Evolutionary conservation across 2,888 invertebrate species (phyloP), one percentile per base, ranked within the genome.

Genomic region (Lithophane socia): DNA sequence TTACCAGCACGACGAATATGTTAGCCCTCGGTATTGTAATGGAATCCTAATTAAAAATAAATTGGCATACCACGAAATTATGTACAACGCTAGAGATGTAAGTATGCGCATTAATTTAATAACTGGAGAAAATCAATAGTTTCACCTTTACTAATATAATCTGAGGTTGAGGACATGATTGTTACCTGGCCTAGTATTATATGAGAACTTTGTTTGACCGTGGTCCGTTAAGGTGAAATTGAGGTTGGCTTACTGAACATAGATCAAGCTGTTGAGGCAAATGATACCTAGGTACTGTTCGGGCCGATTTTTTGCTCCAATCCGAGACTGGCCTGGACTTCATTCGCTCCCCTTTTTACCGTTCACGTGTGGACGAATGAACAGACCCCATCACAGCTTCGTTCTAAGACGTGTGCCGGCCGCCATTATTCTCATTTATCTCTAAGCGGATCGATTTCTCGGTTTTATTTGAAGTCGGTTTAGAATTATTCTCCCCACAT

Each of bases 1-100:
- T 83, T 74, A 60, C 67, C 71, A 80, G 64, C 71, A 66, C 63
- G 74, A 52, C 73, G 65, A 73, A 75, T 75, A 81, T 77, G 61
- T 85, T 64, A 75, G 58, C 63, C 54, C 54, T 52, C 10, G 75
- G 73, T 70, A 85, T 85, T 80, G 54, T 58, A 63, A 82, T 49
- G 74, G 86, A 83, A 85, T 86, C 13, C 76, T 76, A 80, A 85
- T 85, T 83, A 78, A 85, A 83, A 85, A 86, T 78, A 67, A 85
- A 86, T 86, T 76, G 76, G 61, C 77, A 81, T 85, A 75, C 85
- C 83, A 74, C 72, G 64, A 77, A 83, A 77, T 63, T 64, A 68
- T 3, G n/a, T 56, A 49, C 49, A 49, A 49, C 18, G 49, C 71
- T 49, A 63, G 66, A 77, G 72, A 76, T 83, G 84, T 86, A 76